Evolutionary conservation across 2,888 invertebrate species (phyloP), one percentile per base, ranked within the genome.

Genomic region (Acronicta leporina): DNA sequence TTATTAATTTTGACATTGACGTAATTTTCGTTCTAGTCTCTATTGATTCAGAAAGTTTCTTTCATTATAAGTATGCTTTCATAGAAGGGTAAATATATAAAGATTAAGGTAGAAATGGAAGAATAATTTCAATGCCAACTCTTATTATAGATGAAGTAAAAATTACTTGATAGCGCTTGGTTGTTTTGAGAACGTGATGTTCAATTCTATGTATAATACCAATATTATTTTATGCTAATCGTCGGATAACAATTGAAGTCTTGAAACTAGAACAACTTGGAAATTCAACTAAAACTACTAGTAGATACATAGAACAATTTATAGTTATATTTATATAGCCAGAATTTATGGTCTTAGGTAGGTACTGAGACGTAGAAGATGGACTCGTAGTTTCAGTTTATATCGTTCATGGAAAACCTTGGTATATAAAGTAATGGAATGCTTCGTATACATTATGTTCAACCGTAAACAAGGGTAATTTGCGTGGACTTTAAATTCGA

Each of bases 21-120:
- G 27, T 27, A 80, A 81, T 79, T 77, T 81, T 78, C 58, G 63
- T 68, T 64, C 57, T 72, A 75, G 57, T 63, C 59, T 63, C 54
- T 57, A 74, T 66, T 73, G 74, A 77, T 78, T 73, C 73, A 71
- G 61, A 77, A 80, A 76, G 71, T 79, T 72, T 53, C 15, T 43
- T 14, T 50, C 38, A 61, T 75, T 70, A 64, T 63, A n/a, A n/a
- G n/a, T n/a, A 58, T 53, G 55, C n/a, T 38, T 35, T 13, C 1
- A 33, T 33, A 67, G 55, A 38, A 48, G 33, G 45, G 56, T 51
- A 59, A 46, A 45, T 48, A 55, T 54, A 41, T 54, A 44, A 51
- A 54, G 45, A 49, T 61, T 68, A 68, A 16, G 5, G 7, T 7
- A 7, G 7, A 27, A 7, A 27, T 7, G 7, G 1, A 7, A n/a